phyloP scores from a whole-genome alignment of 2,888 invertebrate species.

The Drosophila emarginata region DNA sequence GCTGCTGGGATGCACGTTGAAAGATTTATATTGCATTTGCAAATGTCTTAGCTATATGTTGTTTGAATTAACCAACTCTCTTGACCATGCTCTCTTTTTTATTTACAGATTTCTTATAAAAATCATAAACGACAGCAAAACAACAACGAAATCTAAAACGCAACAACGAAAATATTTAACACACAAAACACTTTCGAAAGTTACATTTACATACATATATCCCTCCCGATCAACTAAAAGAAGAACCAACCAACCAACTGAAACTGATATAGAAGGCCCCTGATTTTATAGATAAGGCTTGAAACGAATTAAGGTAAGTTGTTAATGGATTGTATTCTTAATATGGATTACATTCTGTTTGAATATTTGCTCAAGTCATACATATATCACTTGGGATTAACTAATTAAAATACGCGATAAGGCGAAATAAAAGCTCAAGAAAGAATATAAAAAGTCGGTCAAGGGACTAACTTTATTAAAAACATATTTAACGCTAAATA shows the following conservation, averaged over 20 bases:
- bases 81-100: conserved; percentile 35
- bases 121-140: conserved; percentile 53
- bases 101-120: conserved; percentile 64
- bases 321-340: background rate
- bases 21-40: conserved; percentile 50
- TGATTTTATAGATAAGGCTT: conserved; percentile 26
- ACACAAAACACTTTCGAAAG: conserved; percentile 46
- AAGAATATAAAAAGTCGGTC: too few relatives aligned
- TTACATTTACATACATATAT: conserved; percentile 14
- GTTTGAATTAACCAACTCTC: conserved; percentile 4
- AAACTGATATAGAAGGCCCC: conserved; percentile 43
- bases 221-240: conserved; percentile 11
- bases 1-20: conserved; percentile 28
- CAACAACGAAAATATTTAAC: conserved; percentile 57
- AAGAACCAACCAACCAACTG: conserved; percentile 20
- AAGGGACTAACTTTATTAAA: too few relatives aligned
- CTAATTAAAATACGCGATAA: too few relatives aligned
- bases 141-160: conserved; percentile 38
- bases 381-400: too few relatives aligned
- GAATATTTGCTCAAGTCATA: background rate
- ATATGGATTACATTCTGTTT: too few relatives aligned
- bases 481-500: too few relatives aligned
- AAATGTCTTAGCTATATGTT: conserved; percentile 5
- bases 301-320: conserved; percentile 58
- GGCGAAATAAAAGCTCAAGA: too few relatives aligned